phyloP scores from a whole-genome alignment of 2,797 vertebrate species.

The Cephalopachus bancanus region DNA sequence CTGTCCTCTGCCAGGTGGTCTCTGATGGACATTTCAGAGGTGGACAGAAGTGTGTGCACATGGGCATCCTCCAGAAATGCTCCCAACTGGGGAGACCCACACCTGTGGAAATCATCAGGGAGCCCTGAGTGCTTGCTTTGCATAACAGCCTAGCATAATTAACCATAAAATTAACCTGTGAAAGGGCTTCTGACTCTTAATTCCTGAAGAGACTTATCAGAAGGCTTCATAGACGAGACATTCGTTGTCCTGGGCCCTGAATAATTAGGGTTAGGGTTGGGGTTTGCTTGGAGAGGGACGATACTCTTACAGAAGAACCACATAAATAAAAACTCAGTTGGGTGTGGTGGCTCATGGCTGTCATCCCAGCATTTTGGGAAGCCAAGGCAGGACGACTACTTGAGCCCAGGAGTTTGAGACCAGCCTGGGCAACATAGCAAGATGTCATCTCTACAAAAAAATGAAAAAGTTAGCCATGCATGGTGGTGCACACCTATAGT shows the following conservation, averaged over 20 bases:
- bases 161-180: not conserved
- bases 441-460: too few relatives aligned
- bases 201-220: too few relatives aligned
- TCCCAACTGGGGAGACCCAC: not conserved
- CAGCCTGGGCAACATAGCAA: too few relatives aligned
- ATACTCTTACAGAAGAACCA: not conserved
- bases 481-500: too few relatives aligned
- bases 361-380: too few relatives aligned
- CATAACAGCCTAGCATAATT: accelerated
- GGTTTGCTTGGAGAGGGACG: not conserved
- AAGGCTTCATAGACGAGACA: not conserved
- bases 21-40: not conserved
- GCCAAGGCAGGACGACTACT: too few relatives aligned
- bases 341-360: too few relatives aligned
- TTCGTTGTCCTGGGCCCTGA: too few relatives aligned
- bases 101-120: too few relatives aligned
- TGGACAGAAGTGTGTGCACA: not conserved
- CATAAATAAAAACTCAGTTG: not conserved
- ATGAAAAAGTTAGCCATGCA: not conserved
- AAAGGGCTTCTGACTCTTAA: not conserved
- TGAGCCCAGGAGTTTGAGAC: too few relatives aligned
- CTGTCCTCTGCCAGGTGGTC: not conserved
- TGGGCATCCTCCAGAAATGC: not conserved
- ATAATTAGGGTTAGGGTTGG: not conserved
- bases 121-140: not conserved